Evolutionary conservation across 2,113 vertebrate species (phyloP), one percentile per base, ranked within the genome.

Genomic region (Seriola dumerili): DNA sequence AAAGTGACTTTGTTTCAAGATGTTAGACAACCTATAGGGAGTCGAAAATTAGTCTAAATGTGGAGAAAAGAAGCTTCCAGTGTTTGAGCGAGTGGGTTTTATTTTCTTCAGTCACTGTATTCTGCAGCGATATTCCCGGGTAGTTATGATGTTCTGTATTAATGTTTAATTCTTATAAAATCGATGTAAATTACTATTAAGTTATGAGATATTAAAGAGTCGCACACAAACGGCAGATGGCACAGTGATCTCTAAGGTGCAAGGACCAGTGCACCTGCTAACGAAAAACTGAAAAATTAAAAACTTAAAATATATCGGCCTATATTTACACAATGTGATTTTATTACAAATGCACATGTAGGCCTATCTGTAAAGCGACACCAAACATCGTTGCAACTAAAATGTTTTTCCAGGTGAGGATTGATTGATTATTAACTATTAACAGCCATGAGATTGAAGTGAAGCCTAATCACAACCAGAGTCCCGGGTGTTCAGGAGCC

Each of bases 191-290:
- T 17, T 55, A 63, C 38, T 1, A 34, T 46, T 0, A 46, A 3
- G 25, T 71, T 12, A 36, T 13, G 3, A 57, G 5, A 10, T 32
- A 36, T 12, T 23, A 23, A 19, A 61, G 8, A 25, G 3, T 79
- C 80, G 88, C 91, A 1, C 91, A 1, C 93, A 90, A 93, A 91
- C 74, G 21, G 61, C 92, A 93, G 91, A 90, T 94, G 93, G 87
- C 92, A 93, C 64, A 90, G 83, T 88, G 91, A 23, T 88, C 91
- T 93, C 67, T 89, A 75, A n/a, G 14, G 68, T 38, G 38, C 7
- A 44, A 0, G 21, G 23, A 59, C 1, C 23, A 8, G 44, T 29
- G 46, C 78, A 85, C 73, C 78, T 85, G 72, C 19, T 62, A 55
- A 70, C 21, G 61, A 66, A 61, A 32, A 12, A 11, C 40, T 1